A percentile compares a stretch with the other conserved stretches of the same genome.
Evolutionary conservation across 2,888 invertebrate species (phyloP).

Genomic region (Serrognathus titanus): DNA sequence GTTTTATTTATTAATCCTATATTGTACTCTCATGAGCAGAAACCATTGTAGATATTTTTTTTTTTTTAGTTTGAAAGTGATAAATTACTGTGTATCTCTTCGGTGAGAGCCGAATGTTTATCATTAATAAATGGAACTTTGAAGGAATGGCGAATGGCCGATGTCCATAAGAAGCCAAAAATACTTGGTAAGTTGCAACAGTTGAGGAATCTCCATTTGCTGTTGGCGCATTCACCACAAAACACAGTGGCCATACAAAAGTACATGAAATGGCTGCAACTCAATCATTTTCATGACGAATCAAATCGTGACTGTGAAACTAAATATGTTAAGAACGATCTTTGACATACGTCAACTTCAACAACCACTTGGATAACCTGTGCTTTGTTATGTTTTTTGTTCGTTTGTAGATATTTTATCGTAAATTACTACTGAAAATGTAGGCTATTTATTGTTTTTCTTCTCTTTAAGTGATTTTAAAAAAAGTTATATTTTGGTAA

Average conservation of each 20-base stretch:
- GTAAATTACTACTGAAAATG: neutral
- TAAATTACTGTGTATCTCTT: slow-evolving; percentile 49
- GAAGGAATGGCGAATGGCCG: slow-evolving; percentile 52
- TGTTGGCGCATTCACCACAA: slow-evolving; percentile 39
- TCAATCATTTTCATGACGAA: neutral
- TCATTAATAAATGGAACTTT: slow-evolving; percentile 53
- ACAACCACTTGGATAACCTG: neutral
- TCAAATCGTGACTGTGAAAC: neutral
- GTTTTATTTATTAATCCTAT: neutral
- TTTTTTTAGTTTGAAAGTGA: slow-evolving; percentile 39
- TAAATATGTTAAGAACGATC: neutral
- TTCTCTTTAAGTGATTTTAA: neutral
- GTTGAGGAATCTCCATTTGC: slow-evolving; percentile 41
- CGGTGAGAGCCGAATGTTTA: slow-evolving; percentile 53
- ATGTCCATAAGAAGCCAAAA: slow-evolving; percentile 31
- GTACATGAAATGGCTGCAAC: slow-evolving; percentile 16
- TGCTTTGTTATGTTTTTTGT: slow-evolving; percentile 1
- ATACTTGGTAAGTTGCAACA: slow-evolving; percentile 40
- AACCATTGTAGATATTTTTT: neutral
- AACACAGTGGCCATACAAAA: slow-evolving; percentile 17
- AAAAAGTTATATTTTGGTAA: neutral
- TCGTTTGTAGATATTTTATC: neutral
- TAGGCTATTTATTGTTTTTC: no score
- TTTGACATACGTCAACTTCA: neutral
- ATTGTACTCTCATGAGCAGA: no score